Evolutionary conservation across 1,140 invertebrate genomes (phyloP).

Genomic region (Pogonomyrmex californicus): DNA sequence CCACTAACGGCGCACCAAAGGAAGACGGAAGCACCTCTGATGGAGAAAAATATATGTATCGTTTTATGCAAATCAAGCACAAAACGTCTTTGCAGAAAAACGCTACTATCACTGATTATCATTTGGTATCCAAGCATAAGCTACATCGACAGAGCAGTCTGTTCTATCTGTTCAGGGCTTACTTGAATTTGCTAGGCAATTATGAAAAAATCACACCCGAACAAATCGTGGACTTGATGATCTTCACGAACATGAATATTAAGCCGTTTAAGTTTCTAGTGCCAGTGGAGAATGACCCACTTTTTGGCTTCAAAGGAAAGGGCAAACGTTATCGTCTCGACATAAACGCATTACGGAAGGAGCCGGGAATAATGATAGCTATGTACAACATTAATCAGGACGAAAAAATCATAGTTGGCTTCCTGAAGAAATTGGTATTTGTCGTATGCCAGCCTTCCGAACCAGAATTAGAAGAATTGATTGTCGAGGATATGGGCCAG

Average conservation of each 20-base stretch:
- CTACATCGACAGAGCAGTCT: slow-evolving; percentile 6
- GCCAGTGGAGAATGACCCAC: background rate
- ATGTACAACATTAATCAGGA: background rate
- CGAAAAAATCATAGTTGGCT: background rate
- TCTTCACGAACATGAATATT: slow-evolving; percentile 25
- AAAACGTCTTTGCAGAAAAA: background rate
- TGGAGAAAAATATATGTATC: slow-evolving; percentile 2
- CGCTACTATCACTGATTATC: background rate
- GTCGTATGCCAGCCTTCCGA: slow-evolving; percentile 10
- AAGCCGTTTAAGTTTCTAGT: background rate
- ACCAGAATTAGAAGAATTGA: background rate
- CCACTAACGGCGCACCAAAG: background rate
- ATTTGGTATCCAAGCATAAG: background rate
- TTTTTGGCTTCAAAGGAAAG: slow-evolving; percentile 14
- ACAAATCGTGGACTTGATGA: slow-evolving; percentile 1
- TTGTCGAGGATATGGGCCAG: background rate
- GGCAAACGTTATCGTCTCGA: slow-evolving; percentile 31
- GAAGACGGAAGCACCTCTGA: background rate
- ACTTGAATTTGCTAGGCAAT: background rate
- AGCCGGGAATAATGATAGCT: background rate
- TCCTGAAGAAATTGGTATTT: slow-evolving; percentile 40
- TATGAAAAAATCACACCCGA: slow-evolving; percentile 4
- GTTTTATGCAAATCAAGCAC: slow-evolving; percentile 48
- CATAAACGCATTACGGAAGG: background rate
- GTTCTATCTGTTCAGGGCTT: slow-evolving; percentile 20